phyloP scores from a whole-genome alignment of 2,888 invertebrate genomes.

The Brachyptera risi region DNA sequence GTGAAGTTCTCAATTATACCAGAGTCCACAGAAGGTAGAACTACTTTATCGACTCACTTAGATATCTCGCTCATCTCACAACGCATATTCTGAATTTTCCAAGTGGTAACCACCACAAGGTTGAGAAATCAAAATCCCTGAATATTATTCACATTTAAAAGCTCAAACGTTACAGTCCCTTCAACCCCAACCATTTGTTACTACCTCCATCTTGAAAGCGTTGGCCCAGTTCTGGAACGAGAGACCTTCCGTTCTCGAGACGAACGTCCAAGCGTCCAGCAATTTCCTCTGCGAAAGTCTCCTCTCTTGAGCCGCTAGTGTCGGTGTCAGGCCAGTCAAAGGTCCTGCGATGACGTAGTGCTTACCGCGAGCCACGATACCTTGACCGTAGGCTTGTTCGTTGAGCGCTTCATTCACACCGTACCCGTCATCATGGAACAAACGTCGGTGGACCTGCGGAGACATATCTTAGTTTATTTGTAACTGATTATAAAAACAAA shows the following conservation, averaged over 20 bases:
- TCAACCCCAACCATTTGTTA: too few species aligned
- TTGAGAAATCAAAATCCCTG: too few species aligned
- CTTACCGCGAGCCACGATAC: slow-evolving; percentile 65
- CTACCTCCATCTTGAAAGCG: slow-evolving; percentile 46
- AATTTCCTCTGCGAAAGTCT: slow-evolving; percentile 13
- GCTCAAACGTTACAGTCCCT: too few species aligned
- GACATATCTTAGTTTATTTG: too few species aligned
- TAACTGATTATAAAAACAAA: too few species aligned
- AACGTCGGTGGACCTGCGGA: slow-evolving; percentile 72
- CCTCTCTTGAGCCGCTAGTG: slow-evolving; percentile 21
- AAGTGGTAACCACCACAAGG: too few species aligned
- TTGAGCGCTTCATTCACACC: slow-evolving; percentile 91
- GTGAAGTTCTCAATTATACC: too few species aligned
- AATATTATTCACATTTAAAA: too few species aligned
- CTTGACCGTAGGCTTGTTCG: slow-evolving; percentile 66
- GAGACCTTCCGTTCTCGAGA: slow-evolving; percentile 44
- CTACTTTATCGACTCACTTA: too few species aligned
- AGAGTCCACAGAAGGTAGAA: too few species aligned
- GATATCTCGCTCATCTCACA: too few species aligned
- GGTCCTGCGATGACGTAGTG: slow-evolving; percentile 55
- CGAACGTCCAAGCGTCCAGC: slow-evolving; percentile 38
- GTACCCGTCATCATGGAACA: slow-evolving; percentile 83
- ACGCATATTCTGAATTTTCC: too few species aligned
- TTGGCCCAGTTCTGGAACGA: slow-evolving; percentile 52
- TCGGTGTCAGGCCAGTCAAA: neutral